A percentile compares a stretch with the other conserved stretches of the same genome.
phyloP scores from a whole-genome alignment of 2,113 vertebrate genomes.

The Hipposideros armiger region DNA sequence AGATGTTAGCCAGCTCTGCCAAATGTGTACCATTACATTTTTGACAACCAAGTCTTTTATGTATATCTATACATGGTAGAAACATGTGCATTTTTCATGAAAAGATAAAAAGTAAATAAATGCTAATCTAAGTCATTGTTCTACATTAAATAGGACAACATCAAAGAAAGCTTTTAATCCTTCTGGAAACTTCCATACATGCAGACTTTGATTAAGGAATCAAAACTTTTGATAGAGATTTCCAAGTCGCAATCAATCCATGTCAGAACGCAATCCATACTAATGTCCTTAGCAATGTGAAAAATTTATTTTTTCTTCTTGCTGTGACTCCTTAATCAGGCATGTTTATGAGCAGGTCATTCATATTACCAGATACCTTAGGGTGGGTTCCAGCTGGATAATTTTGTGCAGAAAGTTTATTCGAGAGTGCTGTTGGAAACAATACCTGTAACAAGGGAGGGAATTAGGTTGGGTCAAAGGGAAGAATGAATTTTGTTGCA shows the following conservation, averaged over 20 bases:
- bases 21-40: background rate
- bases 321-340: background rate
- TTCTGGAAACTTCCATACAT: background rate
- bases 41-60: constrained; percentile 20
- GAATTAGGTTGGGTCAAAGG: background rate
- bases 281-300: background rate
- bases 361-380: background rate
- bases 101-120: background rate
- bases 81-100: background rate
- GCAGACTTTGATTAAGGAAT: background rate
- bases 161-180: background rate
- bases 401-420: background rate
- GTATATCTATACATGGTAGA: background rate
- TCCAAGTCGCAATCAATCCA: background rate
- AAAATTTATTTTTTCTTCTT: background rate
- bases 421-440: background rate
- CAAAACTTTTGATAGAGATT: background rate
- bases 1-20: background rate
- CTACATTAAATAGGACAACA: background rate
- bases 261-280: background rate
- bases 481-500: background rate
- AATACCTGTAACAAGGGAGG: background rate
- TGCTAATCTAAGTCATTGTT: background rate
- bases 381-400: background rate
- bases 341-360: background rate